Percentiles rank a stretch among this genome's conserved stretches.
Evolutionary conservation across 2,888 invertebrate species (phyloP).

Genomic region (Epirrita christyi): DNA sequence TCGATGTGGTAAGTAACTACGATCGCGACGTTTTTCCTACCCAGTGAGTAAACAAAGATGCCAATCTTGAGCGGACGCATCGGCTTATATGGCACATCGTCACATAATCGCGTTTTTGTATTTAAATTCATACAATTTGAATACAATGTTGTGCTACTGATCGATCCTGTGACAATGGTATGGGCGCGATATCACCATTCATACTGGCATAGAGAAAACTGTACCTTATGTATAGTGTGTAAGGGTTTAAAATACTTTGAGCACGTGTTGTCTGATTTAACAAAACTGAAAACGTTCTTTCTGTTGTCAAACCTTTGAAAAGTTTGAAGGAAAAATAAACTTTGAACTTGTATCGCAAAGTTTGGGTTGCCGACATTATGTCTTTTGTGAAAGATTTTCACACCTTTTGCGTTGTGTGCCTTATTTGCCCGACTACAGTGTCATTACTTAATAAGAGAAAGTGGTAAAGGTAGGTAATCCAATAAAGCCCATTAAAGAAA

Average conservation of each 20-base stretch:
- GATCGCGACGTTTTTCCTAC: slow-evolving; percentile 12
- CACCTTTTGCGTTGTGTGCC: not conserved
- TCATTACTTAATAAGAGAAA: no score
- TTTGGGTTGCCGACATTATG: slow-evolving; percentile 2
- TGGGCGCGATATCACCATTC: slow-evolving; percentile 59
- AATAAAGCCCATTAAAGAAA: no score
- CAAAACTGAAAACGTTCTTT: not conserved
- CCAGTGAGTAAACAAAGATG: slow-evolving; percentile 66
- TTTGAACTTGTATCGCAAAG: not conserved
- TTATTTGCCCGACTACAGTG: no score
- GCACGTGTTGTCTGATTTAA: not conserved
- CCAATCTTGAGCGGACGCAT: slow-evolving; percentile 70
- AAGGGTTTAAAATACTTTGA: not conserved
- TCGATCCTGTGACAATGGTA: slow-evolving; percentile 63
- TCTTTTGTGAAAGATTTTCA: not conserved
- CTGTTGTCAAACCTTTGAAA: slow-evolving; percentile 7
- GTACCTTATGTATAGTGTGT: not conserved
- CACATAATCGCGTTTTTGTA: slow-evolving; percentile 83
- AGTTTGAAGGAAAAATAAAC: slow-evolving; percentile 2
- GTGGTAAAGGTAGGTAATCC: no score
- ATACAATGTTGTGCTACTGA: slow-evolving; percentile 81
- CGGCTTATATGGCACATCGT: slow-evolving; percentile 72
- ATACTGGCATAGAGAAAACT: not conserved
- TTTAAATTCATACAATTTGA: slow-evolving; percentile 81
- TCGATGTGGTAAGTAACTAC: no score